Evolutionary conservation across 2,888 invertebrate genomes (phyloP).

Genomic region (Andrena marginata): DNA sequence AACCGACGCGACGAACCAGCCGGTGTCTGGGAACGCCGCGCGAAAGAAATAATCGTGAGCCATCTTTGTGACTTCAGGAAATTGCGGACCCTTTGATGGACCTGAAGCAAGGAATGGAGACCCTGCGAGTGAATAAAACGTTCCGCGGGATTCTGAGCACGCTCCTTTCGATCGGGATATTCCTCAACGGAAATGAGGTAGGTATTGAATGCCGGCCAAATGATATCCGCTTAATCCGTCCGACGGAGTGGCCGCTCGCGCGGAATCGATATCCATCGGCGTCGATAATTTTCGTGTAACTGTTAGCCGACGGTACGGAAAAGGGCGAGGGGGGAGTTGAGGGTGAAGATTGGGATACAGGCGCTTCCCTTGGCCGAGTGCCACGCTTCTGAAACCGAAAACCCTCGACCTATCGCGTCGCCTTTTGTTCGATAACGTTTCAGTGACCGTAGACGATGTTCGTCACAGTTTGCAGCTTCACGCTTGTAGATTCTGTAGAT

Average conservation of each 20-base stretch:
- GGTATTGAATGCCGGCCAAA: conserved; percentile 81
- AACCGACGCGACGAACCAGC: conserved; percentile 34
- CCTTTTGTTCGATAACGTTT: conserved; percentile 16
- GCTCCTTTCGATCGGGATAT: conserved; percentile 97
- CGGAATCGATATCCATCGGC: conserved; percentile 44
- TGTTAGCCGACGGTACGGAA: conserved; percentile 27
- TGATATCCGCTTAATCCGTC: conserved; percentile 81
- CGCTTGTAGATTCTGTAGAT: neutral
- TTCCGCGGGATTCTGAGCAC: conserved; percentile 98
- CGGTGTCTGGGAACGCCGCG: neutral
- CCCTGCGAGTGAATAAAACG: conserved; percentile 95
- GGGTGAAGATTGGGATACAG: neutral
- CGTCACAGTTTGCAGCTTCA: conserved; percentile 5
- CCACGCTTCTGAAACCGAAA: conserved; percentile 42
- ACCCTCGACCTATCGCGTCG: conserved; percentile 20
- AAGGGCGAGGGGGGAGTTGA: conserved; percentile 14
- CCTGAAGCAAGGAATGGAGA: conserved; percentile 97
- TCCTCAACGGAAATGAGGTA: conserved; percentile 94
- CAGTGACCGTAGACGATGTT: neutral
- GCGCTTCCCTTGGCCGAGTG: conserved; percentile 34
- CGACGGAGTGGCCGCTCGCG: conserved; percentile 31
- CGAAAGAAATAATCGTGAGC: conserved; percentile 60
- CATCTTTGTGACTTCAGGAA: conserved; percentile 88
- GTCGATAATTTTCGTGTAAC: conserved; percentile 67
- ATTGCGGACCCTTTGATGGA: conserved; percentile 99